These are phyloP conservation scores for Prietella phreatophila DNA, from an alignment of 2,113 vertebrate species.

Conservation along the genomic window DNA sequence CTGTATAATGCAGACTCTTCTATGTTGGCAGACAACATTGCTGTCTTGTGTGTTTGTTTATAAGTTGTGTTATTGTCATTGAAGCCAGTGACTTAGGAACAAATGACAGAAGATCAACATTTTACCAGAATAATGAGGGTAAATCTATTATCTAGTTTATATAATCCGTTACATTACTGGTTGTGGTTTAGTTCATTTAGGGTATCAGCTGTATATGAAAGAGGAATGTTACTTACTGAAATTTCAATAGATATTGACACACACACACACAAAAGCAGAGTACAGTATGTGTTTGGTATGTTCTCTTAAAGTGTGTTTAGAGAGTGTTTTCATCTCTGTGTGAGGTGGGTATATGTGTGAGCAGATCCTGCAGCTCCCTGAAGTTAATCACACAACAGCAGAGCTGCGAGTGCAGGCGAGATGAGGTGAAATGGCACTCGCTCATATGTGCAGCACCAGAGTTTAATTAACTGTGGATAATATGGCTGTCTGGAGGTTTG, in stretches of 20 bases:
- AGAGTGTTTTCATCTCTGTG: conserved; percentile 62
- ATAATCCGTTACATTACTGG: neutral
- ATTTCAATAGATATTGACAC: neutral
- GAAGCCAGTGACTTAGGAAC: neutral
- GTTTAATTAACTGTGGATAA: conserved; percentile 76
- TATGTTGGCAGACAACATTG: neutral
- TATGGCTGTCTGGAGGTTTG: conserved; percentile 64
- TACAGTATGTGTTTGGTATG: neutral
- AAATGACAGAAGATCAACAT: neutral
- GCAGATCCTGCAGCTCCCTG: conserved; percentile 62
- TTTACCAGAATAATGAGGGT: neutral
- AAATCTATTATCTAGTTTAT: neutral
- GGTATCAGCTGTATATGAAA: neutral
- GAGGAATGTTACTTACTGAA: neutral
- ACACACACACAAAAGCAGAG: neutral
- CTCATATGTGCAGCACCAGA: conserved; percentile 47
- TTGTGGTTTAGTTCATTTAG: neutral
- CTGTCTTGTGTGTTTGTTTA: neutral
- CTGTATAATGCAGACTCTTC: neutral
- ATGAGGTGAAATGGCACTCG: conserved; percentile 19
- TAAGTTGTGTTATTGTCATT: neutral
- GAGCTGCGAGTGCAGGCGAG: conserved; percentile 54
- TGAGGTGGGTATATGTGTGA: conserved; percentile 66
- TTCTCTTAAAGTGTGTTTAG: conserved; percentile 61
- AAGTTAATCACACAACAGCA: conserved; percentile 79